Conservation (phyloP, 1,140 invertebrate species). For the Lanistes nyassanus region DNA sequence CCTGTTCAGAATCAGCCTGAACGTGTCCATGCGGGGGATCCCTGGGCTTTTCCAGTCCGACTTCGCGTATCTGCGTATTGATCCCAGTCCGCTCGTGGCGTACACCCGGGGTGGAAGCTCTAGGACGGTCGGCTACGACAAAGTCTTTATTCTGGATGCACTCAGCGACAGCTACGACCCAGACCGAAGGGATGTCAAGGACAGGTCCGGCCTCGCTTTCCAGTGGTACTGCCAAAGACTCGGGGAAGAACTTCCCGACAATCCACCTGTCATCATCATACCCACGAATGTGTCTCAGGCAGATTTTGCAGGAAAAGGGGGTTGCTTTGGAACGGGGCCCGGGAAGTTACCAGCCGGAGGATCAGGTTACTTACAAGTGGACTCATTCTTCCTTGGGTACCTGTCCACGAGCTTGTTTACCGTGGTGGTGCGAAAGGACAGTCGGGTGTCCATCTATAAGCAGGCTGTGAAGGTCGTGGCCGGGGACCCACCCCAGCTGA, state of each 20-base stretch:
- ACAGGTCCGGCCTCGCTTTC: constrained; percentile 35
- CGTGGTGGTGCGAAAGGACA: constrained; percentile 32
- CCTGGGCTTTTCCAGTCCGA: constrained; percentile 39
- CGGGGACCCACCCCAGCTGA: constrained; percentile 36
- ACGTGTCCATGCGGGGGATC: constrained; percentile 46
- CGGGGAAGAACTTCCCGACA: constrained; percentile 22
- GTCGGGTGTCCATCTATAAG: constrained; percentile 22
- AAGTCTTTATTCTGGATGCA: constrained; percentile 34
- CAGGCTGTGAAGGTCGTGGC: constrained; percentile 37
- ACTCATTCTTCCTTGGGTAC: constrained; percentile 33
- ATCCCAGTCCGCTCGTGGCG: constrained; percentile 31
- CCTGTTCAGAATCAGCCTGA: constrained; percentile 37
- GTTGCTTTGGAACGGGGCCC: constrained; percentile 44
- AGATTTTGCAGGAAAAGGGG: constrained; percentile 12
- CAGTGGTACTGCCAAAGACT: constrained; percentile 38
- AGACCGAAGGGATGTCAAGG: constrained; percentile 15
- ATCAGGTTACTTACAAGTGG: constrained; percentile 17
- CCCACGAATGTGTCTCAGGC: constrained; percentile 15
- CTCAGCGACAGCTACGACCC: constrained; percentile 39
- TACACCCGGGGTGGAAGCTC: constrained; percentile 37
- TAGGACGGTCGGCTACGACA: constrained; percentile 42
- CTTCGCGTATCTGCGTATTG: constrained; percentile 40
- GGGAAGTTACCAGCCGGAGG: constrained; percentile 20
- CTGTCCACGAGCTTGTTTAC: constrained; percentile 37
- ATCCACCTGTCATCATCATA: constrained; percentile 20